Evolutionary conservation across 2,888 invertebrate genomes (phyloP), one percentile per base, ranked within the genome.

Genomic region (Leptinotarsa tumamoca): DNA sequence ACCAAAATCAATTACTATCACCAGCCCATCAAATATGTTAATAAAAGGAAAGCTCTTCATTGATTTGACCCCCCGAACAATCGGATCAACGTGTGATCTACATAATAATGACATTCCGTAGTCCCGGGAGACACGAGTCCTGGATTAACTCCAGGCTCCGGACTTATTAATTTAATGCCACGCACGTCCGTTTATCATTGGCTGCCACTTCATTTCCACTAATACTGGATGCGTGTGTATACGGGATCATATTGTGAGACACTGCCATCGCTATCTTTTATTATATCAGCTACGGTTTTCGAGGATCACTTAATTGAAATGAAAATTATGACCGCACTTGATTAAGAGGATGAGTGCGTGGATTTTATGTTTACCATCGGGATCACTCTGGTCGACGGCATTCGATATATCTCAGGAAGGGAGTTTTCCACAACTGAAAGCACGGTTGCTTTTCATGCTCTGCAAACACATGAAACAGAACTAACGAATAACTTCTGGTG

Each of bases 11-110:
- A 63, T 63, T 33, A 63, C 63, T 10, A 63, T 33, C 33, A n/a
- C n/a, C 63, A 63, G 63, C 67, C 67, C 50, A 50, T 51, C 67
- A 51, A 21, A 67, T 51, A 67, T 67, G 63, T 69, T 75, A 74
- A 75, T 77, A 76, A 78, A 79, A 79, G 68, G 78, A 71, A 77
- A 80, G 76, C 80, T 74, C 75, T 83, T 83, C 87, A 87, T 87
- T 85, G 87, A 87, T 87, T 85, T 85, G 86, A 85, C 85, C 85
- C 85, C 84, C 82, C 84, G 82, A 84, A 86, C 87, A 87, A 86
- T 87, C 87, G 88, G 88, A 88, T 88, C 88, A 87, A 86, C 86
- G 86, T 88, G 87, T 88, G 89, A 89, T 89, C 88, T 89, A 88
- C 88, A 89, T 89, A 88, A 88, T 89, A 89, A 89, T 88, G 88